Evolutionary conservation across 2,113 vertebrate genomes (phyloP), one percentile per base, ranked within the genome.

Genomic region (Etheostoma spectabile): DNA sequence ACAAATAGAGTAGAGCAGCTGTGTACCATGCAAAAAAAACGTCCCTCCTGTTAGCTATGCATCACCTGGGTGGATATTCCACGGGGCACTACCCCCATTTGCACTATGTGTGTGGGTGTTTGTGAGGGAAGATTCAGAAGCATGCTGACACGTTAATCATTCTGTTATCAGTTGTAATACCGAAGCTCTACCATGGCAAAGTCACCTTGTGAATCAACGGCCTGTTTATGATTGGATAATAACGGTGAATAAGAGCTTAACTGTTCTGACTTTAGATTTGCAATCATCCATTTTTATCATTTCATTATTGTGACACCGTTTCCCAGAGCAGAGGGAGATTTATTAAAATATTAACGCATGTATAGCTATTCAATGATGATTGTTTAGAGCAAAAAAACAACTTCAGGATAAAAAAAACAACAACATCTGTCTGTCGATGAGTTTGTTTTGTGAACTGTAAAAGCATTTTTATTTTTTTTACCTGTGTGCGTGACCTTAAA

Each of bases 231-330:
- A 83, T 82, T 63, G 65, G 38, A 72, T 62, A 52, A 33, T 74
- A 42, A 42, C 38, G 19, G 30, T 22, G 56, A 73, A 79, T 80
- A 69, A 80, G 33, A 38, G 45, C 55, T 6, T 38, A 53, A 11
- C 38, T 65, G 35, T 53, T 78, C 71, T 53, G 48, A 19, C 51
- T 85, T 48, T 46, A 16, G 21, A 73, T 77, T 78, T 57, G n/a
- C 38, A 64, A 75, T 83, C n/a, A 67, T 75, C 2, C 35, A 48
- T 57, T 79, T 76, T 87, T 74, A 77, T 83, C 4, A 27, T 84
- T 88, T 64, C 30, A 73, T 89, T 78, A 83, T 77, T 77, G 35
- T 12, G 49, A 57, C 18, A 27, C 60, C 3, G 5, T 77, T 80
- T 13, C 27, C 24, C 10, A 48, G 45, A 76, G 69, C 46, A 24